phyloP scores from a whole-genome alignment of 2,113 vertebrate species.

The Leptocoma aspasia region DNA sequence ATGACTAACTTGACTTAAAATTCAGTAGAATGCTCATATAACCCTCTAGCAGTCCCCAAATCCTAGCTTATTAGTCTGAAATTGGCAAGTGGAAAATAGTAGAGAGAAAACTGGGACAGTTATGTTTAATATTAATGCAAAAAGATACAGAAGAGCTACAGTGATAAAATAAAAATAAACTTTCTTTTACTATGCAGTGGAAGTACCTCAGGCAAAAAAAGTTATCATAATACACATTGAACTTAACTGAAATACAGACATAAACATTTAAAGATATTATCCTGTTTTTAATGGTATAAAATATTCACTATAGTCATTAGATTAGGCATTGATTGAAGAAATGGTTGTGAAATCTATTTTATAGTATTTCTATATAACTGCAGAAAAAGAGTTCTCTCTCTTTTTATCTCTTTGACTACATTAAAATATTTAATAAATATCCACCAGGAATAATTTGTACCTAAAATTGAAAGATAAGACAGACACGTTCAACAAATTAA shows the following conservation, averaged over 20 bases:
- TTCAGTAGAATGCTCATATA: slow-evolving; percentile 40
- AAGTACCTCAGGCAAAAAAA: slow-evolving; percentile 46
- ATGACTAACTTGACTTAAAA: slow-evolving; percentile 48
- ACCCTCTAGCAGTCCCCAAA: slow-evolving; percentile 9
- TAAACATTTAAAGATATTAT: slow-evolving; percentile 49
- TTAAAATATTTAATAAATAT: slow-evolving; percentile 54
- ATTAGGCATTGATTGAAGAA: slow-evolving; percentile 46
- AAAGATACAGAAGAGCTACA: slow-evolving; percentile 19
- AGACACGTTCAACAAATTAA: slow-evolving; percentile 22
- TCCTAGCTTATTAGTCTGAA: slow-evolving; percentile 38
- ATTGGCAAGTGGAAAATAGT: slow-evolving; percentile 34
- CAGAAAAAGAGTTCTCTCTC: background rate
- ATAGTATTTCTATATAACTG: background rate
- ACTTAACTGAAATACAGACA: slow-evolving; percentile 50
- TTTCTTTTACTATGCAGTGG: slow-evolving; percentile 53
- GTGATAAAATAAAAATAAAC: slow-evolving; percentile 53
- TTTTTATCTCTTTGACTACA: background rate
- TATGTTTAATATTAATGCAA: slow-evolving; percentile 55
- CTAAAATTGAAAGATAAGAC: slow-evolving; percentile 32
- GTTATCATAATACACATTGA: slow-evolving; percentile 41
- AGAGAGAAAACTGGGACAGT: slow-evolving; percentile 39
- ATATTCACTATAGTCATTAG: slow-evolving; percentile 39
- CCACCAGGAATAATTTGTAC: slow-evolving; percentile 49
- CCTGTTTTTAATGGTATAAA: slow-evolving; percentile 38
- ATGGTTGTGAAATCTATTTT: slow-evolving; percentile 22